Base-by-base conservation (phyloP, 2,113 vertebrate genomes). In the Perccottus glenii region DNA sequence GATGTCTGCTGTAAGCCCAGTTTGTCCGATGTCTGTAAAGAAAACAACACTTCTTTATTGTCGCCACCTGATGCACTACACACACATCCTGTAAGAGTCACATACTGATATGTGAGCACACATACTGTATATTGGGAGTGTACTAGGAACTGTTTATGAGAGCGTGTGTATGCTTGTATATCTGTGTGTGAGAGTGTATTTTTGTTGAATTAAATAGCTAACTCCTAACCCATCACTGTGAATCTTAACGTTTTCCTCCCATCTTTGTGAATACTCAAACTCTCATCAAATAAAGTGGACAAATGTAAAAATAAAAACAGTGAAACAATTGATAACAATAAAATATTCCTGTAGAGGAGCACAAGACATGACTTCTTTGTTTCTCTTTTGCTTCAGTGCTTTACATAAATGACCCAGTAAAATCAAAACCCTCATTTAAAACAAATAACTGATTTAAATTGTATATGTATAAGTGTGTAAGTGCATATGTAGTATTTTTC, bases 211-310 rank as follows among this genome's bases (percentile, higher is more conserved):
- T 82, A 88, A 84, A 88, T 64, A 66, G 75, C 84, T 82, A 88
- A 90, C 86, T 81, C 80, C 55, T 86, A 85, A 73, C 81, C 86
- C 92, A 88, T 92, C 92, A 93, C 91, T 94, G 93, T 94, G 91
- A 92, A 78, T 87, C 87, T 27, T 90, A 91, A 91, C 83, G 68
- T 86, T 79, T 87, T 87, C 80, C 81, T 85, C 56, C 84, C 83
- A 90, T 91, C 79, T 89, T 82, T 93, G 92, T 93, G 89, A 92
- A 92, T 90, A 91, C 75, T 76, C 75, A 89, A 83, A 80, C 81
- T 68, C 75, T 80, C 83, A 85, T 89, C 80, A 67, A 88, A 91
- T 91, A 78, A 92, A 91, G 86, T 75, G 83, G 89, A 90, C 81
- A 85, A 86, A 80, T 93, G 91, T 92, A 92, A 92, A 92, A 88